A percentile compares a stretch with the other conserved stretches of the same genome.
Evolutionary conservation across 2,797 vertebrate species (phyloP).

Genomic region (Micropoecilia bifurca): DNA sequence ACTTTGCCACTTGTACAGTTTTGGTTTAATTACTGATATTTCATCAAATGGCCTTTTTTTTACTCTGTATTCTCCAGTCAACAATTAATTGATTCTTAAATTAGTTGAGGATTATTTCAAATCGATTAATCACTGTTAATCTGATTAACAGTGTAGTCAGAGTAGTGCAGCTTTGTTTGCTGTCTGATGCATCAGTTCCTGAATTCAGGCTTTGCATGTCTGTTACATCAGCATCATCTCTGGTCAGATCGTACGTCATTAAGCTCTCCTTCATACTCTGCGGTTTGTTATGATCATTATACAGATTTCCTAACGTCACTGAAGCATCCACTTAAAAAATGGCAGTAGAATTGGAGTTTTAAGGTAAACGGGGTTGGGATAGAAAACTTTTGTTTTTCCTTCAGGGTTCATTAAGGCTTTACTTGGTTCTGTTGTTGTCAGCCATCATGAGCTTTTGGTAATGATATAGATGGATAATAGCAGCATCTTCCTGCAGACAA

Average conservation of each 20-base stretch:
- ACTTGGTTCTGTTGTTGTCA: slow-evolving; percentile 24
- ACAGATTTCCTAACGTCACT: slow-evolving; percentile 33
- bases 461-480: slow-evolving; percentile 23
- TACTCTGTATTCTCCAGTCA: too few relatives aligned
- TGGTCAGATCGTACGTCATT: slow-evolving; percentile 18
- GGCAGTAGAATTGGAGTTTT: slow-evolving; percentile 16
- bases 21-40: too few relatives aligned
- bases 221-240: slow-evolving; percentile 27
- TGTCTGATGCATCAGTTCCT: slow-evolving; percentile 22
- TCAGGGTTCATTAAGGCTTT: slow-evolving; percentile 18
- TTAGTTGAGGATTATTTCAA: too few relatives aligned
- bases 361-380: slow-evolving; percentile 27
- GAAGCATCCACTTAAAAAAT: slow-evolving; percentile 28
- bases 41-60: too few relatives aligned
- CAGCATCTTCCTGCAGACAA: slow-evolving; percentile 13
- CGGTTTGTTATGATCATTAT: slow-evolving; percentile 35
- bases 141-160: too few relatives aligned
- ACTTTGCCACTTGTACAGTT: too few relatives aligned
- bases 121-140: too few relatives aligned
- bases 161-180: neutral
- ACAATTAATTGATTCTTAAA: too few relatives aligned
- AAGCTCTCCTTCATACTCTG: slow-evolving; percentile 33
- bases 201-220: slow-evolving; percentile 45
- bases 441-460: slow-evolving; percentile 16
- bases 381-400: slow-evolving; percentile 11